Base-by-base conservation (phyloP, 1,140 invertebrate species). In the Ostrea denselamellosa region DNA sequence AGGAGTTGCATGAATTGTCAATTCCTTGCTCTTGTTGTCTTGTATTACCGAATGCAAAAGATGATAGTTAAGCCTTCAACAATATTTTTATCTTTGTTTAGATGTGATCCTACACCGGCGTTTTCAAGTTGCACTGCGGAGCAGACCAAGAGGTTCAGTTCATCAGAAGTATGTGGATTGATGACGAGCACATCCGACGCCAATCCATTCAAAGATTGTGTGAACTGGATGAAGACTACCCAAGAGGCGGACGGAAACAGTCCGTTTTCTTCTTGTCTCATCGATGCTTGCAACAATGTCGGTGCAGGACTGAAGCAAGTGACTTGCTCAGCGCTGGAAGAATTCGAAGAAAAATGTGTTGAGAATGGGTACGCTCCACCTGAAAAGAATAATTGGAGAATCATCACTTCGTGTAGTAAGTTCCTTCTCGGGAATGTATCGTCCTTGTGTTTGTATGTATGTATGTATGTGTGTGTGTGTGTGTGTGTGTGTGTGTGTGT, bases 351-450 rank as follows among this genome's bases (percentile, higher is more conserved):
- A 2, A 51, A 77, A 28, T 86, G 85, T 28, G 53, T n/a, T 10
- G 62, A 86, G 53, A 51, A 81, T 28, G 51, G 58, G n/a, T 62
- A 62, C n/a, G 58, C 58, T 17, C 58, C 58, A n/a, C 58, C 58
- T 19, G 58, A 62, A n/a, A 62, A 62, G 58, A 62, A 62, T 62
- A n/a, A 62, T 62, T 62, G 58, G 58, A 62, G 58, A 62, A 62
- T 19, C n/a, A 14, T 62, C 58, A 62, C 58, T n/a, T 62, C 58
- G n/a, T 62, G 58, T n/a, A 7, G 58, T 62, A 62, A 62, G 58
- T 62, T 19, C 34, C 34, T 62, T 17, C 56, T 17, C 19, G 12
- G n/a, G n/a, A n/a, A n/a, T n/a, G n/a, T n/a, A n/a, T n/a, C n/a
- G n/a, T n/a, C n/a, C n/a, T n/a, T n/a, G n/a, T n/a, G n/a, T n/a